phyloP scores from a whole-genome alignment of 2,113 vertebrate species.

The Romanogobio albipinnatus region DNA sequence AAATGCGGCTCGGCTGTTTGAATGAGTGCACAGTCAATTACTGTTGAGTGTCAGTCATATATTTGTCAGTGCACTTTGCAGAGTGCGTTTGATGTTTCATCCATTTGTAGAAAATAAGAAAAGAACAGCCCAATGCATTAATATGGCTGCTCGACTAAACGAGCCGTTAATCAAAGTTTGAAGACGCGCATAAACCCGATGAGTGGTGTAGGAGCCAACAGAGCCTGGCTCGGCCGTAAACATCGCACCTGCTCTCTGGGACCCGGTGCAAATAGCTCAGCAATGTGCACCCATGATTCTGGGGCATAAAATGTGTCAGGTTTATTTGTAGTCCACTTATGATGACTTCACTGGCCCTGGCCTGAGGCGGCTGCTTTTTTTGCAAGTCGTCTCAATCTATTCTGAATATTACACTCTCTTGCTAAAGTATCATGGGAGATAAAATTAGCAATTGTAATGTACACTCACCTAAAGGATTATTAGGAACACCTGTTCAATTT shows the following conservation, averaged over 20 bases:
- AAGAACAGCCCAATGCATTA: conserved; percentile 36
- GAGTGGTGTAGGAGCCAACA: background rate
- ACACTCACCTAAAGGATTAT: too few species aligned
- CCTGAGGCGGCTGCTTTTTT: background rate
- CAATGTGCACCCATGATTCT: background rate
- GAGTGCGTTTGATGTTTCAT: conserved; percentile 34
- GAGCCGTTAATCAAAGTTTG: conserved; percentile 50
- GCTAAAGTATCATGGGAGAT: background rate
- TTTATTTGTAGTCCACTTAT: conserved; percentile 29
- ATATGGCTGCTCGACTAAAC: conserved; percentile 37
- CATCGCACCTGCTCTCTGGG: background rate
- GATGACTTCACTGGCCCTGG: background rate
- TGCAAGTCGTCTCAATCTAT: background rate
- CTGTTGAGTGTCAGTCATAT: conserved; percentile 2
- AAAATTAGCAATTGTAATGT: background rate
- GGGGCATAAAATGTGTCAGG: background rate
- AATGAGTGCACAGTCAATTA: background rate
- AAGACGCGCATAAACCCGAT: conserved; percentile 5
- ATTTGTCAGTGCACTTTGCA: conserved; percentile 16
- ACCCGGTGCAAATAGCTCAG: background rate
- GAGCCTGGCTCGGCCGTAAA: conserved; percentile 7
- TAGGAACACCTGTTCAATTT: too few species aligned
- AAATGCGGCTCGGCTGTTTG: background rate
- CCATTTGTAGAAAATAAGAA: conserved; percentile 56
- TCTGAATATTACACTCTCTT: background rate